These are phyloP conservation scores for Thymallus thymallus DNA, from an alignment of 2,113 vertebrate species.

Conservation along the genomic window DNA sequence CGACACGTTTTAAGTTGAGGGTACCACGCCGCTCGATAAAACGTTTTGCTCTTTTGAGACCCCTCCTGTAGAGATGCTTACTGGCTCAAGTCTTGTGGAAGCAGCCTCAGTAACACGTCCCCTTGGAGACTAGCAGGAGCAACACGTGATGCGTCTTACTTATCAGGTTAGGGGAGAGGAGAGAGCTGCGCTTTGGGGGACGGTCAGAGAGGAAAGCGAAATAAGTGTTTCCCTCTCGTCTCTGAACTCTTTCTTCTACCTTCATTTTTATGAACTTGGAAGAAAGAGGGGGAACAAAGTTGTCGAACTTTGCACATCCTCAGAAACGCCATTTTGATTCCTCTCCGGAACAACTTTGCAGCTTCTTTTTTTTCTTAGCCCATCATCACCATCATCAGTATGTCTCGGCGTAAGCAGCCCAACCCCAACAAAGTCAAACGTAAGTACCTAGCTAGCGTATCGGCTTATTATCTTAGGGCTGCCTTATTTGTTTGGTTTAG, in stretches of 20 bases:
- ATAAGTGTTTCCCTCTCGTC: constrained; percentile 49
- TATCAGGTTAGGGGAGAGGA: constrained; percentile 80
- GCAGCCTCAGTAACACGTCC: constrained; percentile 75
- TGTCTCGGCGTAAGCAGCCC: constrained; percentile 83
- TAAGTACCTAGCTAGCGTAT: constrained; percentile 70
- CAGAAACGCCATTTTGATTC: constrained; percentile 97
- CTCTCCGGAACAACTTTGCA: constrained; percentile 88
- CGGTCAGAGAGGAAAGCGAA: constrained; percentile 36
- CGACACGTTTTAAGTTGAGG: neutral
- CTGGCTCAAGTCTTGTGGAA: constrained; percentile 50
- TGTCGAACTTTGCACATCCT: constrained; percentile 97
- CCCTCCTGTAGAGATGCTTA: constrained; percentile 68
- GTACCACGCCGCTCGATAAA: constrained; percentile 10
- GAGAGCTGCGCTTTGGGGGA: constrained; percentile 42
- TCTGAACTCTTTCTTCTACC: constrained; percentile 63
- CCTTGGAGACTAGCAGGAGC: constrained; percentile 82
- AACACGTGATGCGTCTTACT: constrained; percentile 91
- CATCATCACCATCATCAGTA: constrained; percentile 69
- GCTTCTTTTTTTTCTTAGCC: constrained; percentile 65
- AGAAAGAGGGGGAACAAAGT: constrained; percentile 73
- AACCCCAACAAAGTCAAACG: constrained; percentile 81
- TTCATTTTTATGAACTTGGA: constrained; percentile 64
- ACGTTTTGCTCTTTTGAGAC: constrained; percentile 31
- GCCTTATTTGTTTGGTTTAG: neutral
- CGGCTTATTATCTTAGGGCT: constrained; percentile 16